A percentile compares a stretch with the other conserved stretches of the same genome.
These are phyloP conservation scores for Drosophila fuyamai DNA, from an alignment of 1,140 invertebrate genomes.

Conservation along the genomic window DNA sequence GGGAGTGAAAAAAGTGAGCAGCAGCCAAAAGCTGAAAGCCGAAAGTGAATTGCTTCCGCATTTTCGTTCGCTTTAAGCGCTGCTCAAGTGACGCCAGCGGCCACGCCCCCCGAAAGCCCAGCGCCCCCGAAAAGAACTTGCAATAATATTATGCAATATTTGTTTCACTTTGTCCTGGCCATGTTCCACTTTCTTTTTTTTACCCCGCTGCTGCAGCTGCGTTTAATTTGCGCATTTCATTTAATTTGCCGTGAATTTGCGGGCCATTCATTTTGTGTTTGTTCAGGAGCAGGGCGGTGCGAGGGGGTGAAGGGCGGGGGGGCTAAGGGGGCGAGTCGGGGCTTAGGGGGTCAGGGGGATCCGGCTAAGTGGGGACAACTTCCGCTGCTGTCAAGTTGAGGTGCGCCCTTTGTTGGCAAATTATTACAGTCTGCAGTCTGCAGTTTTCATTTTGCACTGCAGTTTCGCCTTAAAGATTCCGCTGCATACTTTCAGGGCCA, in stretches of 20 bases:
- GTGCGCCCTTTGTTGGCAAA: conserved; percentile 37
- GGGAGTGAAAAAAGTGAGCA: conserved; percentile 16
- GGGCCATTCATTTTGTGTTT: conserved; percentile 50
- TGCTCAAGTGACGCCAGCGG: conserved; percentile 27
- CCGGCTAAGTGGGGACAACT: conserved; percentile 40
- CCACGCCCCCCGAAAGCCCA: conserved; percentile 1
- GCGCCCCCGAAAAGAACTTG: conserved; percentile 7
- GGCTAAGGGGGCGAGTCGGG: not conserved
- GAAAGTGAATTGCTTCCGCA: conserved; percentile 73
- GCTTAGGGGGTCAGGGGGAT: not conserved
- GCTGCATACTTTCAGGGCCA: conserved; percentile 17
- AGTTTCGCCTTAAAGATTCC: conserved; percentile 24
- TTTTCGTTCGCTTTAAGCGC: conserved; percentile 60
- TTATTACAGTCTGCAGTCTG: conserved; percentile 25
- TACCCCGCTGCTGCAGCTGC: conserved; percentile 6
- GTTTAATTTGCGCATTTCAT: conserved; percentile 58
- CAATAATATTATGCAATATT: conserved; percentile 77
- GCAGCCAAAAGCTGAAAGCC: conserved; percentile 44
- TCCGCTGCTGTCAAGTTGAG: conserved; percentile 34
- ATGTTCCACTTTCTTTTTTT: conserved; percentile 25
- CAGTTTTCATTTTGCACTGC: conserved; percentile 19
- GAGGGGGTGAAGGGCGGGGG: not conserved
- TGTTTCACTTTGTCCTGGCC: conserved; percentile 60
- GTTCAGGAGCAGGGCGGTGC: not conserved
- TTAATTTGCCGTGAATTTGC: conserved; percentile 61